These are phyloP conservation scores for Neoarius graeffei DNA, from an alignment of 2,113 vertebrate species.

Conservation along the genomic window DNA sequence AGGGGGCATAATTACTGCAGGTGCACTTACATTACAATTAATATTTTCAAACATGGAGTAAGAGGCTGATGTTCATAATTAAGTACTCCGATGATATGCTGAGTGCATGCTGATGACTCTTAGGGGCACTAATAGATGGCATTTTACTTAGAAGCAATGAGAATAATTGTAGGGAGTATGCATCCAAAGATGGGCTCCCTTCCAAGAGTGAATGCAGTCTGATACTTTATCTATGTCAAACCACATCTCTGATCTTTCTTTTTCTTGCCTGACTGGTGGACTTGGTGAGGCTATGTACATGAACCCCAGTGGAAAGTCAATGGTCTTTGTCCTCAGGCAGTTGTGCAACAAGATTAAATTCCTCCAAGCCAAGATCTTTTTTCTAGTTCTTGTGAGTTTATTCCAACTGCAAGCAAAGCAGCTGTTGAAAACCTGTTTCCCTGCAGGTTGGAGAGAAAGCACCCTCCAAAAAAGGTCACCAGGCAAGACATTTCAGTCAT, in stretches of 20 bases:
- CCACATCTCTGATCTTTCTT: background rate
- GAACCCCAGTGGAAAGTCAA: background rate
- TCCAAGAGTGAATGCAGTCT: background rate
- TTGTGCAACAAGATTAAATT: background rate
- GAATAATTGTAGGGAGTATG: background rate
- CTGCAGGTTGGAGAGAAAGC: background rate
- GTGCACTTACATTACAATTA: conserved; percentile 50
- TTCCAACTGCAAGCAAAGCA: background rate
- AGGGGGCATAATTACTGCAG: conserved; percentile 30
- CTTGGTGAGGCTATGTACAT: background rate
- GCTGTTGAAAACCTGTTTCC: background rate
- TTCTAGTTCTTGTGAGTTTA: background rate
- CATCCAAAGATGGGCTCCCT: background rate
- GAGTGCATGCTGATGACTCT: conserved; percentile 43
- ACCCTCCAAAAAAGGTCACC: background rate
- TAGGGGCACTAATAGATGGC: conserved; percentile 44
- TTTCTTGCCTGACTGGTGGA: too few relatives aligned
- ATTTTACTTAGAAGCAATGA: conserved; percentile 41
- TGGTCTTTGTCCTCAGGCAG: background rate
- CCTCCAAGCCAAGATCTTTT: background rate
- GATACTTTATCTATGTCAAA: background rate
- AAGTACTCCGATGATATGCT: conserved; percentile 43
- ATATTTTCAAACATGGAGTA: conserved; percentile 46
- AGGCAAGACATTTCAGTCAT: background rate
- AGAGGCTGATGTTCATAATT: conserved; percentile 56